Conservation (phyloP, 2,797 vertebrate genomes). For the Coranthus polyacanthus region DNA sequence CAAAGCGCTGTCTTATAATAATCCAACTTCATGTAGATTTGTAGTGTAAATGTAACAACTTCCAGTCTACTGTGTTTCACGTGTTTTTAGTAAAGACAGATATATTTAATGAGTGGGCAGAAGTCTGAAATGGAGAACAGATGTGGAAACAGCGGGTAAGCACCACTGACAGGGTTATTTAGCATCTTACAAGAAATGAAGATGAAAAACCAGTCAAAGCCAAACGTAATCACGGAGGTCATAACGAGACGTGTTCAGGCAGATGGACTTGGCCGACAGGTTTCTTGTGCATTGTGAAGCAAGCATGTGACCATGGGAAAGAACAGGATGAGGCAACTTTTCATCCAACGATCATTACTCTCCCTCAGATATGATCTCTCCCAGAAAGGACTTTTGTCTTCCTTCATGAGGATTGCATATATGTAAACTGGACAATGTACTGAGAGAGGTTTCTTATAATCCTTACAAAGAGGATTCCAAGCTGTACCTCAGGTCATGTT, state of each 20-base stretch:
- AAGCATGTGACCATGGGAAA: conserved; percentile 72
- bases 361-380: conserved; percentile 1
- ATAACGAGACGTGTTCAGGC: conserved; percentile 60
- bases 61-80: background rate
- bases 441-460: conserved; percentile 4
- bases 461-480: background rate
- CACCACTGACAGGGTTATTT: background rate
- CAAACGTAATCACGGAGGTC: conserved; percentile 40
- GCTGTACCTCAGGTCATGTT: conserved; percentile 5
- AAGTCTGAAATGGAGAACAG: conserved; percentile 11
- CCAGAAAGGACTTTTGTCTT: conserved; percentile 4
- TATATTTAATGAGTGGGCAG: background rate
- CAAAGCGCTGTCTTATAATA: background rate
- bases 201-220: conserved; percentile 22
- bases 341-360: conserved; percentile 25
- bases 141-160: background rate
- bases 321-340: conserved; percentile 50
- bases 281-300: conserved; percentile 50
- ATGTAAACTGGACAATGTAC: conserved; percentile 7
- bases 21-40: conserved; percentile 12
- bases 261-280: conserved; percentile 72
- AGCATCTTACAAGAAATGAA: conserved; percentile 23
- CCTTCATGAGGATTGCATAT: conserved; percentile 11
- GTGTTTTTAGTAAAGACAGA: conserved; percentile 7
- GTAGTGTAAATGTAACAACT: conserved; percentile 30